Base-by-base conservation (phyloP, 2,797 vertebrate genomes). In the Florisuga fusca region DNA sequence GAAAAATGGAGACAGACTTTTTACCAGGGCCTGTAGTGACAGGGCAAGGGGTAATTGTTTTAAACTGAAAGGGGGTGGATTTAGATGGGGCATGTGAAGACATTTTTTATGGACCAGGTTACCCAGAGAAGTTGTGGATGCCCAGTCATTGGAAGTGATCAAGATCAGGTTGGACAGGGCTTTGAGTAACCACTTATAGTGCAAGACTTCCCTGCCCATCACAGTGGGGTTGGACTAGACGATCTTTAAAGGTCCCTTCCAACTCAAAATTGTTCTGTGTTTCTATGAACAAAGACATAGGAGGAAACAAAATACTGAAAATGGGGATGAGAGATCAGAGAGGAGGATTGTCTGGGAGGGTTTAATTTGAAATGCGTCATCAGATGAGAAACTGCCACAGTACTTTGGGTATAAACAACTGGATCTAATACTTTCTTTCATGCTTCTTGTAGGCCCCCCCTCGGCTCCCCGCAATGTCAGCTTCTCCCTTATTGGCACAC, bases 401-500 rank as follows among this genome's bases (percentile, higher is more conserved):
- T 72, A 21, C 16, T 75, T 45, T 36, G 19, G 33, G 23, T 64
- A 15, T 62, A 53, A 78, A 17, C 33, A 84, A 17, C 66, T 71
- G 85, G 20, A 64, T 71, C 53, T 84, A 81, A 80, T 48, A 12
- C 27, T 71, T 81, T 63, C 34, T 76, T 66, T 41, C 48, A 7
- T 93, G 67, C 61, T 94, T 82, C 68, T 86, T 80, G 34, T 36
- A 98, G 98, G 98, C 12, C 97, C 98, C 1, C 98, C 98, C 20
- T 98, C 98, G 0, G 95, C 87, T 67, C 98, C 98, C 18, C 97
- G 48, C 83, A 98, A 98, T 48, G 94, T 98, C 94, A 98, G 94
- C 93, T 98, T 97, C 95, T 97, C 97, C 72, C 67, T 96, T 20
- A 27, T 62, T 14, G 98, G 97, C 69, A 97, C 96, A 1, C 97